Percentiles rank a stretch among this genome's conserved stretches.
These are phyloP conservation scores for Agrilus planipennis DNA, from an alignment of 1,140 invertebrate genomes.

Conservation along the genomic window DNA sequence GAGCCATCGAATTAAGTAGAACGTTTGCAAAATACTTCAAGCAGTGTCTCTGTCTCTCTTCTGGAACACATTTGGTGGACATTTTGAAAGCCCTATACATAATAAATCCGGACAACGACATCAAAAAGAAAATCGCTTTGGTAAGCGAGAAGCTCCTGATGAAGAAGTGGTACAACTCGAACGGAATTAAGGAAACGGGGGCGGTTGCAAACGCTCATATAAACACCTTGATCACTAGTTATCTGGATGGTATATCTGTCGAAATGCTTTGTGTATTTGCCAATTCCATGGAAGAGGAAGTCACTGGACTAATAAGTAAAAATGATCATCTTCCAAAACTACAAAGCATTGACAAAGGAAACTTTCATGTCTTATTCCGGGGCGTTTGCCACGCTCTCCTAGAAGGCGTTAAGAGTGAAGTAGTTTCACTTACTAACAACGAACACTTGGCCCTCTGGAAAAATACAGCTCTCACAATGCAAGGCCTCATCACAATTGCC, in stretches of 20 bases:
- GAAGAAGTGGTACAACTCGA: conserved; percentile 41
- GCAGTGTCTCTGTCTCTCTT: conserved; percentile 37
- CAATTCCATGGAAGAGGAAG: conserved; percentile 39
- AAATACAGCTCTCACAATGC: conserved; percentile 41
- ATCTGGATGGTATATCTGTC: conserved; percentile 36
- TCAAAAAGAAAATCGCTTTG: conserved; percentile 33
- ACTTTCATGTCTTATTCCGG: conserved; percentile 45
- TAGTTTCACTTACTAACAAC: conserved; percentile 35
- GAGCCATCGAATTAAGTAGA: conserved; percentile 21
- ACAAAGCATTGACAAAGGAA: conserved; percentile 43
- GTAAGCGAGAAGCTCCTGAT: conserved; percentile 39
- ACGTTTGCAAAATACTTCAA: conserved; percentile 30
- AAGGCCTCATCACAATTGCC: conserved; percentile 43
- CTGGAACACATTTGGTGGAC: conserved; percentile 37
- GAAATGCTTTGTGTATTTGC: conserved; percentile 39
- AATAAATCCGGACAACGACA: conserved; percentile 23
- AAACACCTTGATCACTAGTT: conserved; percentile 35
- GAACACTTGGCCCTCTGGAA: conserved; percentile 50
- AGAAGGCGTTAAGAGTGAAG: conserved; percentile 33
- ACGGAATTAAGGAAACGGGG: conserved; percentile 39
- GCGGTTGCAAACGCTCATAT: conserved; percentile 37
- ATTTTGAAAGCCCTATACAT: conserved; percentile 33
- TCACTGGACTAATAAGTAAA: conserved; percentile 36
- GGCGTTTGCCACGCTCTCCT: conserved; percentile 39
- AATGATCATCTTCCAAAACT: conserved; percentile 42